These are phyloP conservation scores for Paracentrotus lividus DNA, from an alignment of 53 echinoderm and acorn worm genomes.

Conservation along the genomic window DNA sequence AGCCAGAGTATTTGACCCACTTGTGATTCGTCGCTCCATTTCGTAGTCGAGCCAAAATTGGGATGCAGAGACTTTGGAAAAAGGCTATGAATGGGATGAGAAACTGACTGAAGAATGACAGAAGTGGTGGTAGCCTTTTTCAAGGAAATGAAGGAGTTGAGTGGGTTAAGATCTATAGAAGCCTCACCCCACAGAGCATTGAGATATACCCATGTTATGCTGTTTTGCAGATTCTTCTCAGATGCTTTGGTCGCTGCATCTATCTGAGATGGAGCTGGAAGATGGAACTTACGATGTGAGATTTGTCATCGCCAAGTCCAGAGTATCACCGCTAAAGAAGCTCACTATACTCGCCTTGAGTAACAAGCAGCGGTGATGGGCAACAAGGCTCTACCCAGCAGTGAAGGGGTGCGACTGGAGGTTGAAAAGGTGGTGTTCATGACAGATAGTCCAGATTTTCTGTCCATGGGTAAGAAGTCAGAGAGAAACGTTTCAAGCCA, in stretches of 20 bases:
- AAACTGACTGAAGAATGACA: too few relatives aligned
- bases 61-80: not conserved
- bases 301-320: not conserved
- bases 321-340: not conserved
- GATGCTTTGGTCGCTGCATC: too few relatives aligned
- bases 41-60: not conserved
- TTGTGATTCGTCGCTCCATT: not conserved
- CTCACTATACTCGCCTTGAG: not conserved
- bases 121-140: not conserved
- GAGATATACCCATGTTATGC: too few relatives aligned
- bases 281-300: not conserved
- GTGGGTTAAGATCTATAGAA: too few relatives aligned
- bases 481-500: too few relatives aligned
- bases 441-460: not conserved
- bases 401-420: too few relatives aligned
- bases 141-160: not conserved
- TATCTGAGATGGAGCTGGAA: too few relatives aligned
- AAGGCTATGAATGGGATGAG: not conserved
- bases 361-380: not conserved
- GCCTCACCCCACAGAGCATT: too few relatives aligned
- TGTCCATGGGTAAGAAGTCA: too few relatives aligned
- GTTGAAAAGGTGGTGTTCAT: not conserved
- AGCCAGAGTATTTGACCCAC: not conserved
- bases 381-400: not conserved
- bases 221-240: too few relatives aligned